Conservation (phyloP, 2,888 invertebrate genomes). For the Ligdia adustata region DNA sequence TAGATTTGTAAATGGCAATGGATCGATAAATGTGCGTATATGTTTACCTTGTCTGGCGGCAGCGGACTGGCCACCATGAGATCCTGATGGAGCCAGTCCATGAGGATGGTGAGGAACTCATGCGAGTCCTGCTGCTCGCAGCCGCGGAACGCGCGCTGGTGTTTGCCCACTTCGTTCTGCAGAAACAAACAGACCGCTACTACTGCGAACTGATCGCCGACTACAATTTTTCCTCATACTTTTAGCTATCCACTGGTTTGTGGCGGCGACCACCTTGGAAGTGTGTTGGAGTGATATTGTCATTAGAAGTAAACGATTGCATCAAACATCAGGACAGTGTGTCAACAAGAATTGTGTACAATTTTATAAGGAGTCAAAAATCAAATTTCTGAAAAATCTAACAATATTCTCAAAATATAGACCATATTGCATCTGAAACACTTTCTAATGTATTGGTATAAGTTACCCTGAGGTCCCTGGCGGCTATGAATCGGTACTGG, state of each 20-base stretch:
- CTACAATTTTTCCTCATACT: no score
- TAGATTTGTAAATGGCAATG: no score
- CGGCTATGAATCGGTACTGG: constrained; percentile 91
- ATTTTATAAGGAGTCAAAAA: no score
- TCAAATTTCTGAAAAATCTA: not conserved
- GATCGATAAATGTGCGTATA: no score
- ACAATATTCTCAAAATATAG: not conserved
- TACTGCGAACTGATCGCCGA: no score
- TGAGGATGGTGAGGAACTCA: constrained; percentile 93
- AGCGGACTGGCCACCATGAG: constrained; percentile 78
- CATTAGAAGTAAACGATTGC: no score
- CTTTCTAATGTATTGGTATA: not conserved
- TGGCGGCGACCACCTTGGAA: no score
- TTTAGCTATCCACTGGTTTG: no score
- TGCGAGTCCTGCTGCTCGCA: constrained; percentile 95
- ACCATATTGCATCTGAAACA: no score
- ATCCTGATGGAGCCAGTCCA: constrained; percentile 95
- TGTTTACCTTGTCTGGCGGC: constrained; percentile 56
- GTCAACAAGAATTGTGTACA: no score
- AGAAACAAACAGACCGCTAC: not conserved
- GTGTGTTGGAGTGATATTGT: no score
- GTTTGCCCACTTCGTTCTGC: constrained; percentile 89
- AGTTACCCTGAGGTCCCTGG: constrained; percentile 90
- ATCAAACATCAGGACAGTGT: no score
- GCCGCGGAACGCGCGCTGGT: constrained; percentile 89